Conservation (phyloP, 2,113 vertebrate species). For the Pipa parva region DNA sequence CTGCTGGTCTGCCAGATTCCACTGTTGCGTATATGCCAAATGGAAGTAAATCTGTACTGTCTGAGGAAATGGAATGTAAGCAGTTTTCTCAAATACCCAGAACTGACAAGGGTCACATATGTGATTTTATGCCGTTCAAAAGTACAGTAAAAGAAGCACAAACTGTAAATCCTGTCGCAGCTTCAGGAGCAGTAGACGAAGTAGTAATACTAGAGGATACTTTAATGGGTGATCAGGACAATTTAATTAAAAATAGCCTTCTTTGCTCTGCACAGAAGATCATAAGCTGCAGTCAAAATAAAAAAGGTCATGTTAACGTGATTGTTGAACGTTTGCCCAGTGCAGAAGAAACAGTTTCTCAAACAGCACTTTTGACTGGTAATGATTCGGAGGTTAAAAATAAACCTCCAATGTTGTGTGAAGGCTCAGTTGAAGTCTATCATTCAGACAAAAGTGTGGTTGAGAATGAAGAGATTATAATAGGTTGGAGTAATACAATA, state of each 20-base stretch:
- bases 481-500: slow-evolving; percentile 63
- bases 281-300: slow-evolving; percentile 83
- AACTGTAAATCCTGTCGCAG: slow-evolving; percentile 43
- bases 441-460: slow-evolving; percentile 50
- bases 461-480: slow-evolving; percentile 65
- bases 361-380: slow-evolving; percentile 73
- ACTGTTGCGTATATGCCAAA: slow-evolving; percentile 50
- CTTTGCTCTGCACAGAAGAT: slow-evolving; percentile 95
- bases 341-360: slow-evolving; percentile 72
- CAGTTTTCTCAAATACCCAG: slow-evolving; percentile 44
- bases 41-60: slow-evolving; percentile 67
- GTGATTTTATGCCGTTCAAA: slow-evolving; percentile 47
- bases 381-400: slow-evolving; percentile 65
- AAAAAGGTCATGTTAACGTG: slow-evolving; percentile 88
- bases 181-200: slow-evolving; percentile 58
- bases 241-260: slow-evolving; percentile 71
- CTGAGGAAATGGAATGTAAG: slow-evolving; percentile 59
- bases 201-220: slow-evolving; percentile 70
- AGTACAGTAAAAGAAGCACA: slow-evolving; percentile 46
- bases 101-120: slow-evolving; percentile 67
- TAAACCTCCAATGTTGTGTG: slow-evolving; percentile 48
- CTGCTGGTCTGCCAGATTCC: slow-evolving; percentile 49
- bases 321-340: slow-evolving; percentile 94
- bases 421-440: slow-evolving; percentile 49
- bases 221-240: slow-evolving; percentile 68